Evolutionary conservation across 2,113 vertebrate species (phyloP).

Genomic region (Marmota flaviventris): DNA sequence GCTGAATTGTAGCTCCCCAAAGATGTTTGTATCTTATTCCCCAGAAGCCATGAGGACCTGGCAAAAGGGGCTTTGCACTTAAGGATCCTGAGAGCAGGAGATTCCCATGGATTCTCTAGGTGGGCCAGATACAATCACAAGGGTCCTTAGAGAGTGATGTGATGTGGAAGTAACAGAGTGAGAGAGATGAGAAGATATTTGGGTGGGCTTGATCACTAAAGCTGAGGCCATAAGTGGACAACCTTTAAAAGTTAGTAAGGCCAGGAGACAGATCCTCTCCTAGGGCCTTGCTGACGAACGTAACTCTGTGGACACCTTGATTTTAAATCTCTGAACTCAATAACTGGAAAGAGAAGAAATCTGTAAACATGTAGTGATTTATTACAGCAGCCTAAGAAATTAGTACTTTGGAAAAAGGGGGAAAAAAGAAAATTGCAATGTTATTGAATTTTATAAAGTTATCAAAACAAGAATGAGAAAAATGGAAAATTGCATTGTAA

Average conservation of each 20-base stretch:
- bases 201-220: not conserved
- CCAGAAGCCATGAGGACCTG: not conserved
- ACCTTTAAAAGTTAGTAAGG: not conserved
- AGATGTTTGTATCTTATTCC: not conserved
- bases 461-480: constrained; percentile 2
- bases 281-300: not conserved
- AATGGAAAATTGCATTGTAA: not conserved
- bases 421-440: not conserved
- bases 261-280: not conserved
- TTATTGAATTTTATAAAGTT: constrained; percentile 2
- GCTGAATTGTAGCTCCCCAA: not conserved
- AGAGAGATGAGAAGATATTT: not conserved
- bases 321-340: not conserved
- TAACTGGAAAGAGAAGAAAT: not conserved
- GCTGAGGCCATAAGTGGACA: not conserved
- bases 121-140: not conserved
- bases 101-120: not conserved
- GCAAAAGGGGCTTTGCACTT: not conserved
- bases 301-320: not conserved
- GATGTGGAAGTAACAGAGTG: not conserved
- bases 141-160: not conserved
- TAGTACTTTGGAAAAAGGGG: not conserved
- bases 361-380: not conserved
- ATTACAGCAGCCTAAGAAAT: not conserved
- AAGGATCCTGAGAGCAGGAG: not conserved